Base-by-base conservation (phyloP, 2,888 invertebrate species). In the Muscina levida region DNA sequence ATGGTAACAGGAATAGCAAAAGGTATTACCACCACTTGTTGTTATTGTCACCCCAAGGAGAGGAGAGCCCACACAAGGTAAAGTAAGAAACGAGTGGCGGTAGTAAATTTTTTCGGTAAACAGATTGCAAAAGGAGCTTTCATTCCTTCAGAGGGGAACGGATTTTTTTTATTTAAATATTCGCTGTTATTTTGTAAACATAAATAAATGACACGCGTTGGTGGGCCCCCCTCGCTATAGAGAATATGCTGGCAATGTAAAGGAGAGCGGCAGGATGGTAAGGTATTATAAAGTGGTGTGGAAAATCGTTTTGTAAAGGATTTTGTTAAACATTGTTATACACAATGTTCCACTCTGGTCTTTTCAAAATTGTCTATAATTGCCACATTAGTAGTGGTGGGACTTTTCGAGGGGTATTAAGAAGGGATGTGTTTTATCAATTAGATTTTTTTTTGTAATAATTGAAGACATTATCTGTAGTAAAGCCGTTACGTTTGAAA, bases 11-110 rank as follows among this genome's bases (percentile, higher is more conserved):
- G 19, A 10, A 22, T 42, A 62, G 48, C n/a, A n/a, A 62, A 62
- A 62, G 42, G 39, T 62, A 62, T 59, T 39, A 62, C 1, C 59
- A 56, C n/a, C 57, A 62, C 42, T 37, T 37, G 39, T 62, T 62
- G 62, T 62, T 62, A 42, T 39, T 59, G 62, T 19, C 62, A 39
- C 37, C 11, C 11, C n/a, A n/a, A n/a, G n/a, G n/a, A n/a, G n/a
- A n/a, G n/a, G n/a, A n/a, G n/a, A n/a, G n/a, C n/a, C n/a, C n/a
- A n/a, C n/a, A n/a, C n/a, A n/a, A n/a, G n/a, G n/a, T n/a, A n/a
- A n/a, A n/a, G n/a, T n/a, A n/a, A n/a, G n/a, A n/a, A 15, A 1
- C 48, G 46, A 1, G n/a, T 17, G 48, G 10, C 4, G 19, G 31
- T 39, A 37, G 59, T 37, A 53, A 53, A 42, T 42, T 42, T 42